Base-by-base conservation (phyloP, 2,888 invertebrate species). In the Dolichomitus sp. region DNA sequence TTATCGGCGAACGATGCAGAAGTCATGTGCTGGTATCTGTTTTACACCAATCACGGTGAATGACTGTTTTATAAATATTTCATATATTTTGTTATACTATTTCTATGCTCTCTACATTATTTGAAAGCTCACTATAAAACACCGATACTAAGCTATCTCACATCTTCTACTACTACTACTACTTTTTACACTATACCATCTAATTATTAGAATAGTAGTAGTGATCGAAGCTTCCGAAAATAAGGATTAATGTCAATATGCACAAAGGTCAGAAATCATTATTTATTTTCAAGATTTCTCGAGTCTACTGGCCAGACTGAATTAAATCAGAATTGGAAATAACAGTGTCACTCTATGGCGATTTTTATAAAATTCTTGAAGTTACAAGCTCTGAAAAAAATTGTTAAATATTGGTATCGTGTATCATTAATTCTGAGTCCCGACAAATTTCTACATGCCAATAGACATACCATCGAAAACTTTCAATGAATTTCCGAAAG, bases 71-170 rank as follows among this genome's bases (percentile, higher is more conserved):
- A 90, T 91, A 92, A 92, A 92, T 92, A 92, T 90, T 92, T 93
- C 89, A 93, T 93, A 93, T 93, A 93, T 93, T 93, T 93, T 93
- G 92, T 93, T 93, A 93, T 92, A 93, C 92, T 92, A 84, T 93
- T 93, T 92, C 92, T 92, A 92, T 92, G 91, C 92, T 90, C 92
- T 90, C 89, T 89, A 89, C 86, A 85, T 88, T 70, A 75, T 83
- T 83, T 83, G 66, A 75, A 83, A 83, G 78, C 78, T 82, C 78
- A 69, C 54, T 70, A 74, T 70, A n/a, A 80, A 81, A 69, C 73
- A 78, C 61, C 19, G 45, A 77, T 68, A 57, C 68, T 77, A 78
- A 78, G 54, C 63, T 78, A 74, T 70, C 57, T 57, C 42, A 57
- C 52, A 70, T 63, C 69, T 74, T 81, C 27, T 68, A 77, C 68